Base-by-base conservation (phyloP, 37 sponge, comb jelly and placozoan genomes). In the Hormiphora californensis region DNA sequence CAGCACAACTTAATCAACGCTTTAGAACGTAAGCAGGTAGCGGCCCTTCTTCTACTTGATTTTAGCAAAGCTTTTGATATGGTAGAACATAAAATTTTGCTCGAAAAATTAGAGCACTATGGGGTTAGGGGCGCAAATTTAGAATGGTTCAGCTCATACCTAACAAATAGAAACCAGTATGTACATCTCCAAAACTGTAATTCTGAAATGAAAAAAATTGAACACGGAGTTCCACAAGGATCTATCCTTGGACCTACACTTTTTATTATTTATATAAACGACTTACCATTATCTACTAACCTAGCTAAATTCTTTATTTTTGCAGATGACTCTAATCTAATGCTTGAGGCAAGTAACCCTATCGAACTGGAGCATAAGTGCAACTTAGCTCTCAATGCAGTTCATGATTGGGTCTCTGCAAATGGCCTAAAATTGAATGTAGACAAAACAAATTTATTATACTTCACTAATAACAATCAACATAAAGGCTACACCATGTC, bases 231-330 rank as follows among this genome's bases (percentile, higher is more conserved):
- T 19, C 67, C 67, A 1, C 67, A 65, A 33, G 67, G 67, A 17
- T 19, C 19, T 19, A 65, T 65, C 4, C 37, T 65, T 15, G 67
- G 67, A 5, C 67, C 67, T 2, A 8, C 35, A 33, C 67, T 65
- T 7, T 65, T 65, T 32, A 28, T 65, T 11, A 11, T 65, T 19
- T 65, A 65, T 28, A 65, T 65, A 32, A 65, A 65, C 17, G 67
- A 65, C 37, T 7, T 65, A 3, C 67, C 67, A 28, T 7, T 8
- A 11, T 36, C 28, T 3, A 7, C 36, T 7, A 34, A 4, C 9
- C 37, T 65, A 5, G 67, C 67, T 15, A 65, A 65, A 31, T 65
- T 65, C 67, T 36, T 65, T 33, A 9, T 65, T 19, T 65, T 36
- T 33, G 33, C 67, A 19, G 67, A 65, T 33, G 37, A 65, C 35